phyloP scores from a whole-genome alignment of 2,113 vertebrate genomes.

The Mesoclemmys tuberculata region DNA sequence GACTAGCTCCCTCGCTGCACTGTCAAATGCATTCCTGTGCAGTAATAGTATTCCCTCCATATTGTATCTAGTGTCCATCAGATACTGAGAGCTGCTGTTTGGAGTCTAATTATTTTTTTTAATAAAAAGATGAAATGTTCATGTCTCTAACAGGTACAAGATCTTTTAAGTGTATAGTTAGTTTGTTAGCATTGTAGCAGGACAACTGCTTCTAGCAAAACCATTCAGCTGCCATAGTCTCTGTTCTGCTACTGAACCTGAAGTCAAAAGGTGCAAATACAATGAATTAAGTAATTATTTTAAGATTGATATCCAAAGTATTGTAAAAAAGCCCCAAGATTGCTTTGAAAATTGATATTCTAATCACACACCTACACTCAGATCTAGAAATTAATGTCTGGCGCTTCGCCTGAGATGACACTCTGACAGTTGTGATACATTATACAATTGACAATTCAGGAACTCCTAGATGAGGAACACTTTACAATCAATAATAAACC shows the following conservation, averaged over 20 bases:
- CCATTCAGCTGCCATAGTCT: not conserved
- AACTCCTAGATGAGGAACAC: not conserved
- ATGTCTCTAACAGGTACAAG: not conserved
- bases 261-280: not conserved
- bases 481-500: not conserved
- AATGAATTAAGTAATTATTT: not conserved
- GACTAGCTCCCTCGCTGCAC: not conserved
- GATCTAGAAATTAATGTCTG: not conserved
- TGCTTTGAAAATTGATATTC: not conserved
- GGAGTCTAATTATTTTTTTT: not conserved
- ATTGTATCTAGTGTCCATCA: not conserved
- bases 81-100: not conserved
- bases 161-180: not conserved
- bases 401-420: not conserved
- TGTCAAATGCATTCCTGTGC: not conserved
- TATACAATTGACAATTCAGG: fast-evolving
- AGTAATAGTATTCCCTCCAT: not conserved
- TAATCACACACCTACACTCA: not conserved
- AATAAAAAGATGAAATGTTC: not conserved
- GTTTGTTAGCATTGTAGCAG: not conserved
- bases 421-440: not conserved
- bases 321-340: not conserved
- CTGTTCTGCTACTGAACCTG: not conserved
- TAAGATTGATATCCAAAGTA: not conserved
- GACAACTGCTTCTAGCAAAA: not conserved